Conservation (phyloP, 2,113 vertebrate genomes). For the Anas platyrhynchos region DNA sequence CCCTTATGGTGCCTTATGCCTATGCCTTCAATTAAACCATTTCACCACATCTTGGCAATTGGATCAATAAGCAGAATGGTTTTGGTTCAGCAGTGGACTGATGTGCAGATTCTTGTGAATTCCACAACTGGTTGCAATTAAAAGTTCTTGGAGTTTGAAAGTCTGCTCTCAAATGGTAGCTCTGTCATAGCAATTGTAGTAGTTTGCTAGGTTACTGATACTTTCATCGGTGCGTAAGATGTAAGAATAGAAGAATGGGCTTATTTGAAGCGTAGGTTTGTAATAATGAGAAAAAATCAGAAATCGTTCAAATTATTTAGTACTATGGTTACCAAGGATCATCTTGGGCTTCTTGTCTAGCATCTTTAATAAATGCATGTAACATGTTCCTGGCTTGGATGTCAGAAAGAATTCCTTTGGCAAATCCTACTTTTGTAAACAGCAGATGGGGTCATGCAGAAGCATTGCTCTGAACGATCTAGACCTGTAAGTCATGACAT, state of each 20-base stretch:
- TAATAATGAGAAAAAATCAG: neutral
- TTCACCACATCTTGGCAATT: neutral
- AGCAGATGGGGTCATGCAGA: neutral
- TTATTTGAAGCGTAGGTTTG: neutral
- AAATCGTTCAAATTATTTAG: neutral
- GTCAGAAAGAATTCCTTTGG: neutral
- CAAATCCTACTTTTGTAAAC: neutral
- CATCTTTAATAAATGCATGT: neutral
- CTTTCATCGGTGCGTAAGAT: neutral
- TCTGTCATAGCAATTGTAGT: neutral
- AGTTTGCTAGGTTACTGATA: neutral
- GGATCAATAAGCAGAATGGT: neutral
- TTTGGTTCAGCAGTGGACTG: neutral
- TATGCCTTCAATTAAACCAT: neutral
- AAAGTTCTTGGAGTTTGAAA: neutral
- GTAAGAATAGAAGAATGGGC: neutral
- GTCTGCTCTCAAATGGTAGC: neutral
- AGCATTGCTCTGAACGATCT: neutral
- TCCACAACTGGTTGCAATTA: neutral
- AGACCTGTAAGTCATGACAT: rapidly evolving
- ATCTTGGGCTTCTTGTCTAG: neutral
- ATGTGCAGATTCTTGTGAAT: neutral
- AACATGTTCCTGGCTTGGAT: neutral
- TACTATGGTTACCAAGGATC: neutral
- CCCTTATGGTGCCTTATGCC: neutral